A percentile compares a stretch with the other conserved stretches of the same genome.
Evolutionary conservation across 2,888 invertebrate genomes (phyloP).

Genomic region (Microctonus brassicae): DNA sequence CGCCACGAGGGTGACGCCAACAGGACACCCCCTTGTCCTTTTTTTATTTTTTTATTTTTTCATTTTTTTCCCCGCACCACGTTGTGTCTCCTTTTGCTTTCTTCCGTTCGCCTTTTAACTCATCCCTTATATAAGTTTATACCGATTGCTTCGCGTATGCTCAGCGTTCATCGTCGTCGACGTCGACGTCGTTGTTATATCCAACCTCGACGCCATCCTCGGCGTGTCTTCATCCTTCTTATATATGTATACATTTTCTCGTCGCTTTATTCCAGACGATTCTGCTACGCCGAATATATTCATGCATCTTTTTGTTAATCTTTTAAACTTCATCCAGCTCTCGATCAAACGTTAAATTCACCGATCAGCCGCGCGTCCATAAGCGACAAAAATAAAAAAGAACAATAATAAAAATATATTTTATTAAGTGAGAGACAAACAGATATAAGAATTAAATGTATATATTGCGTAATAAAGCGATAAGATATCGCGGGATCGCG

Average conservation of each 20-base stretch:
- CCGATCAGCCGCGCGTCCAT: not conserved
- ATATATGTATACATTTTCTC: not conserved
- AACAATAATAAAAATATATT: not conserved
- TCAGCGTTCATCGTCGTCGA: not conserved
- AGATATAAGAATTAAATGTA: not conserved
- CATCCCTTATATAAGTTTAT: not conserved
- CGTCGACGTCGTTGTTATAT: not conserved
- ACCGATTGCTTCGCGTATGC: not conserved
- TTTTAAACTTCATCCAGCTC: not conserved
- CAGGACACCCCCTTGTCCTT: constrained; percentile 31
- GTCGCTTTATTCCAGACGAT: constrained; percentile 18
- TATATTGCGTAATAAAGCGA: constrained; percentile 7
- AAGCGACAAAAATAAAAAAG: not conserved
- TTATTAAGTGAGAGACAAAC: not conserved
- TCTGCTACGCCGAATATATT: not conserved
- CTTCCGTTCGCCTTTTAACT: constrained; percentile 20
- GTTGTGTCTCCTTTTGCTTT: constrained; percentile 27
- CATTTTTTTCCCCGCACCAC: constrained; percentile 22
- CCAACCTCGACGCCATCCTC: not conserved
- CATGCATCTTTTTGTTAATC: not conserved
- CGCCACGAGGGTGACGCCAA: constrained; percentile 39
- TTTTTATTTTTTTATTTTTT: no score
- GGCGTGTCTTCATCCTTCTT: not conserved
- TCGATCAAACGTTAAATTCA: no score
- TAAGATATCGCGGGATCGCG: constrained; percentile 11